phyloP scores from a whole-genome alignment of 2,797 vertebrate species.

The Fistularia tabacaria region DNA sequence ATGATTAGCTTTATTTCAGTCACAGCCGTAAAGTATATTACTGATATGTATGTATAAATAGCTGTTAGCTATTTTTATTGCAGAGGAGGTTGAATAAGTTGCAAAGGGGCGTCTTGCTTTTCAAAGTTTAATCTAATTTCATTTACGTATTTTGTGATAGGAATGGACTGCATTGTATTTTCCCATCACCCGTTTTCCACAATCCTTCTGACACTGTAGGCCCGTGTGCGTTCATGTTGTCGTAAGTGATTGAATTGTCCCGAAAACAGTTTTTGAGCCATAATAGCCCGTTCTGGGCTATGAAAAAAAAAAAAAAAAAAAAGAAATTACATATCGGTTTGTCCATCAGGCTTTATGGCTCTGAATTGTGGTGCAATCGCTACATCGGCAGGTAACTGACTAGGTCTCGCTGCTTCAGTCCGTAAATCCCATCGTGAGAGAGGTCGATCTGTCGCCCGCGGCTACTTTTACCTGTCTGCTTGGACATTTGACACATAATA shows the following conservation, averaged over 20 bases:
- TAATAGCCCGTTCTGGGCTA: conserved; percentile 16
- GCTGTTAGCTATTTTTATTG: too few relatives aligned
- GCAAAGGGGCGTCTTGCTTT: too few relatives aligned
- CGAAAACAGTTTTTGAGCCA: conserved; percentile 12
- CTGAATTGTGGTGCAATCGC: conserved; percentile 5
- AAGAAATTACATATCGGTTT: conserved; percentile 35
- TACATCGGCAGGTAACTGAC: conserved; percentile 28
- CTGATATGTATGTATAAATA: too few relatives aligned
- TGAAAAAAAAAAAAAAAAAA: neutral
- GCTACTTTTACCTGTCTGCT: conserved; percentile 24
- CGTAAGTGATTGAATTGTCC: neutral
- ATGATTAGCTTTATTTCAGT: too few relatives aligned
- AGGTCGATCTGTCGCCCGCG: conserved; percentile 15
- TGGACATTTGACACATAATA: conserved; percentile 37
- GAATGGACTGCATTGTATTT: conserved; percentile 1
- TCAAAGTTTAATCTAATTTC: too few relatives aligned
- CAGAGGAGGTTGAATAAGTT: too few relatives aligned
- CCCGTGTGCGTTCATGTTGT: conserved; percentile 9
- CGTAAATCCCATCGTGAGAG: too few relatives aligned
- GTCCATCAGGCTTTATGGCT: conserved; percentile 14
- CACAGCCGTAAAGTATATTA: too few relatives aligned
- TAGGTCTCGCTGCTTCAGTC: too few relatives aligned
- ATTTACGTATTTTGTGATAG: too few relatives aligned
- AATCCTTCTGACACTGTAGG: too few relatives aligned
- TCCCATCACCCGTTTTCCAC: conserved; percentile 16